Evolutionary conservation across 2,797 vertebrate genomes (phyloP).

Genomic region (Leuciscus waleckii): DNA sequence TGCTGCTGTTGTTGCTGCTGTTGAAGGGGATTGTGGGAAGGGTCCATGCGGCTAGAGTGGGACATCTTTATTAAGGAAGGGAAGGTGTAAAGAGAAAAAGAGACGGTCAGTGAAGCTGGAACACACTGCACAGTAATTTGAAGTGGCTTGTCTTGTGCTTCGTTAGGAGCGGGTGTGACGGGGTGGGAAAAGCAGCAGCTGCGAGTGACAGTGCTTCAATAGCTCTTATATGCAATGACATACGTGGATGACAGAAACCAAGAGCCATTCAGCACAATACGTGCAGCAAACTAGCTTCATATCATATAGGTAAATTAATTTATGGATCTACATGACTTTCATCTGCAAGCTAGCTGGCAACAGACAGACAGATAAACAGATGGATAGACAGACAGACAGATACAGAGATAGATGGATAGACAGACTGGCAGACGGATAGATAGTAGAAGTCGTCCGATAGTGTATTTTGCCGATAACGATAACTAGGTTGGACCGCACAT

Average conservation of each 20-base stretch:
- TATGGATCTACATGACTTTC: not conserved
- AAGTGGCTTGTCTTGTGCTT: not conserved
- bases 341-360: not conserved
- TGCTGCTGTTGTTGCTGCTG: conserved; percentile 65
- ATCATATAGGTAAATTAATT: not conserved
- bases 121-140: not conserved
- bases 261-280: not conserved
- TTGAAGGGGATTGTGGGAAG: conserved; percentile 80
- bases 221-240: conserved; percentile 62
- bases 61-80: conserved; percentile 73
- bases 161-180: not conserved
- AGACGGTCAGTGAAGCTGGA: not conserved
- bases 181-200: conserved; percentile 61
- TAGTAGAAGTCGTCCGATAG: not conserved
- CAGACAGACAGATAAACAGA: not conserved
- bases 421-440: not conserved
- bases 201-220: conserved; percentile 62
- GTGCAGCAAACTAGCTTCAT: not conserved
- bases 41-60: conserved; percentile 82
- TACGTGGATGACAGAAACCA: conserved; percentile 65
- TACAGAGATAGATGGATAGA: too few species aligned
- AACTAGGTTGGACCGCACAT: not conserved
- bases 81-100: not conserved
- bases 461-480: not conserved
- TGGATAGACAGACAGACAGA: not conserved